These are phyloP conservation scores for Cyanoramphus novaezelandiae DNA, from an alignment of 2,113 vertebrate genomes.

Conservation along the genomic window DNA sequence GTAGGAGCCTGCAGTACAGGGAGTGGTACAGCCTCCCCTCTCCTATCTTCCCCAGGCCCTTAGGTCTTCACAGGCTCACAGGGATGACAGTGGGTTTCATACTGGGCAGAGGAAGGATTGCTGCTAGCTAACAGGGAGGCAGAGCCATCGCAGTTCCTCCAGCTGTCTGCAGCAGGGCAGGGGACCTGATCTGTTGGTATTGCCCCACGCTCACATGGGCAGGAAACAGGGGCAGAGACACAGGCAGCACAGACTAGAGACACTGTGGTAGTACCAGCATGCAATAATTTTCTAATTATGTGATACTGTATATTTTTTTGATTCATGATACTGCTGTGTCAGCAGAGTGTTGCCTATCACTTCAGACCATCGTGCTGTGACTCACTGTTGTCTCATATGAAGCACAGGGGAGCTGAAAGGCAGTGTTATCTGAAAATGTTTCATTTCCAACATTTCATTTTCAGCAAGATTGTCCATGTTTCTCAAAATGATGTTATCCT, in stretches of 20 bases:
- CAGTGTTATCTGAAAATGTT: not conserved
- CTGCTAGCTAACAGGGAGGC: not conserved
- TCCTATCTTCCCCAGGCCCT: not conserved
- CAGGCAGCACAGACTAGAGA: not conserved
- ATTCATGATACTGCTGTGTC: not conserved
- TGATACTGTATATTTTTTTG: not conserved
- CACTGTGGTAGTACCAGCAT: not conserved
- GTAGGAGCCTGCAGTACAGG: not conserved
- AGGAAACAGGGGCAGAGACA: not conserved
- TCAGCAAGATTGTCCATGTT: not conserved
- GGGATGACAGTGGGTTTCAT: not conserved
- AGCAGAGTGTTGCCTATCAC: not conserved
- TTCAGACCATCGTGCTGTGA: not conserved
- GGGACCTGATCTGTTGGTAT: not conserved
- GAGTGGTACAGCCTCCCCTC: too few relatives aligned
- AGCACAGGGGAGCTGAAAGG: not conserved
- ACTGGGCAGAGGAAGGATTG: not conserved
- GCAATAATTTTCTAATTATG: not conserved
- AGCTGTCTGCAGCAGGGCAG: not conserved
- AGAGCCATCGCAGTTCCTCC: not conserved
- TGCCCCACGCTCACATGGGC: not conserved
- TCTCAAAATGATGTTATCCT: not conserved
- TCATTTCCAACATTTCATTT: not conserved
- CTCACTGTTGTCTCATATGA: not conserved
- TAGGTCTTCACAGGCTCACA: not conserved